These are phyloP conservation scores for Edolisoma coerulescens DNA, from an alignment of 2,113 vertebrate species.

Conservation along the genomic window DNA sequence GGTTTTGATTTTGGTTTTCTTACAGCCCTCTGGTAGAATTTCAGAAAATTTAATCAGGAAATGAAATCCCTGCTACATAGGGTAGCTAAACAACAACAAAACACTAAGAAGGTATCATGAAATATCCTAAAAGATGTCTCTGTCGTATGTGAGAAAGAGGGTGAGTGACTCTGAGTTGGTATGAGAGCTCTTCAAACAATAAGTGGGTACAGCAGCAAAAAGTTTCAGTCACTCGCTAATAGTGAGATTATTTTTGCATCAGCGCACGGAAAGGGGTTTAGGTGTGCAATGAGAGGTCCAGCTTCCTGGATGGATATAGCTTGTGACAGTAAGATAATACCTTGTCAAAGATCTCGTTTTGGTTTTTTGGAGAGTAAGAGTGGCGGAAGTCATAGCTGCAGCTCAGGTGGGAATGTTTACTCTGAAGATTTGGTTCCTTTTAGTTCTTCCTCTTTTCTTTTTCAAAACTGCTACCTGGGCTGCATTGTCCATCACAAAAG, in stretches of 20 bases:
- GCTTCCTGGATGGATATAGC: background rate
- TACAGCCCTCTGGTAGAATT: background rate
- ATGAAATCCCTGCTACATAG: background rate
- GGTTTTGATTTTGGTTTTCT: background rate
- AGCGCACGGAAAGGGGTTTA: background rate
- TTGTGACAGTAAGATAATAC: background rate
- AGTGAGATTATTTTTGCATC: background rate
- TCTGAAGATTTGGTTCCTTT: background rate
- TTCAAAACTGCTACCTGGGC: background rate
- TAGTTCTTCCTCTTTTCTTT: background rate
- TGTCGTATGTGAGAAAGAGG: accelerated
- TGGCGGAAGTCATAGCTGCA: background rate
- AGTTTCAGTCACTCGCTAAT: background rate
- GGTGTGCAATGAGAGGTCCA: background rate
- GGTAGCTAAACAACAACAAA: background rate
- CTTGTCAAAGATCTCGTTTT: background rate
- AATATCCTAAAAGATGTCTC: background rate
- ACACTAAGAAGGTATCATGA: background rate
- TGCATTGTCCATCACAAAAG: background rate
- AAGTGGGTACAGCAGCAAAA: background rate
- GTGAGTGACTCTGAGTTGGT: background rate
- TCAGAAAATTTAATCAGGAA: background rate
- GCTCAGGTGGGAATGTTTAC: background rate
- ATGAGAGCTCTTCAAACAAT: background rate
- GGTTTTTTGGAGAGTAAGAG: background rate